Evolutionary conservation across 2,888 invertebrate genomes (phyloP).

Genomic region (Epirrita christyi): DNA sequence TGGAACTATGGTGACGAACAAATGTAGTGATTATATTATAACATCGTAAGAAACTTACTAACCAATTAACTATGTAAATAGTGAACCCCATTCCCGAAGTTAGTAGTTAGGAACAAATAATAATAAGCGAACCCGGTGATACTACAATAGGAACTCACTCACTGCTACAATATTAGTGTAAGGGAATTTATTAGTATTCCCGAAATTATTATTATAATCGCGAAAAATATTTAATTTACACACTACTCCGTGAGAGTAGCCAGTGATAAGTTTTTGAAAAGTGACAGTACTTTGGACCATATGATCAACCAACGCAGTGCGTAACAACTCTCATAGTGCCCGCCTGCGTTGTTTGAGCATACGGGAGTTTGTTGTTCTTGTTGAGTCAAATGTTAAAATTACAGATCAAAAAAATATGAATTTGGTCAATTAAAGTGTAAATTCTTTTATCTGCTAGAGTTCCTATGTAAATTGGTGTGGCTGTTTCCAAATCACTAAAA

Average conservation of each 20-base stretch:
- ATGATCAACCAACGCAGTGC: no score
- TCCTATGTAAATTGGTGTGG: conserved; percentile 2
- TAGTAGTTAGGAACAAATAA: conserved; percentile 25
- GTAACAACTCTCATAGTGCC: no score
- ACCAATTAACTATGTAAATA: conserved; percentile 20
- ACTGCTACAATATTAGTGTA: conserved; percentile 1
- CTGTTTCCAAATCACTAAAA: background rate
- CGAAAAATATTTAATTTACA: background rate
- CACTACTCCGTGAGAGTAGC: conserved; percentile 22
- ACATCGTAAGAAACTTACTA: background rate
- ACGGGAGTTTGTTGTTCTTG: no score
- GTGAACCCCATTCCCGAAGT: conserved; percentile 6
- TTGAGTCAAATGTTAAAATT: no score
- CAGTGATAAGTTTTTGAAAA: conserved; percentile 1
- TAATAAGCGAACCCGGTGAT: conserved; percentile 26
- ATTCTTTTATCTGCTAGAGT: background rate
- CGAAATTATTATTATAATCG: background rate
- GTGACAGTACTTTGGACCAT: background rate
- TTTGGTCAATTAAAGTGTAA: background rate
- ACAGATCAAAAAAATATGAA: background rate
- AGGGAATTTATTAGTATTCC: no score
- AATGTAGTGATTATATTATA: background rate
- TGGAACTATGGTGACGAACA: background rate
- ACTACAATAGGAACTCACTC: conserved; percentile 14
- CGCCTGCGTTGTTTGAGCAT: no score